Evolutionary conservation across 2,797 vertebrate species (phyloP).

Genomic region (Xiphophorus birchmanni): DNA sequence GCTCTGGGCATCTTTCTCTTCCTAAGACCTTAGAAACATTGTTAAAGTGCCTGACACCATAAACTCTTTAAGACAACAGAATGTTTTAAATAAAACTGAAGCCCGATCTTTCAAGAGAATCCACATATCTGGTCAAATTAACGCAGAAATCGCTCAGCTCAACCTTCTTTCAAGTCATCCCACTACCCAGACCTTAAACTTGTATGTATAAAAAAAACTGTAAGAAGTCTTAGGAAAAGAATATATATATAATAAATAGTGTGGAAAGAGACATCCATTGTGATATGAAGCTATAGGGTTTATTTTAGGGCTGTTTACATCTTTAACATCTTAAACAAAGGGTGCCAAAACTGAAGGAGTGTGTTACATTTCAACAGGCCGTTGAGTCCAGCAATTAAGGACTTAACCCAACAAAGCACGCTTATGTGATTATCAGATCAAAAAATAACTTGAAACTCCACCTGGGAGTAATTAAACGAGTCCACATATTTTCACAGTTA

Average conservation of each 20-base stretch:
- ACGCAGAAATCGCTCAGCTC: not conserved
- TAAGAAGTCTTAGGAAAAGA: not conserved
- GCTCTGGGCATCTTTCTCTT: no score
- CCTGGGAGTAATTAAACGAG: not conserved
- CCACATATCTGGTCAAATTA: not conserved
- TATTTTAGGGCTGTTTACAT: not conserved
- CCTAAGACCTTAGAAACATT: no score
- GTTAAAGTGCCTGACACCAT: no score
- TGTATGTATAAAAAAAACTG: not conserved
- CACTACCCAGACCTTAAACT: not conserved
- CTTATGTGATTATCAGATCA: not conserved
- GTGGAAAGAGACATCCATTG: not conserved
- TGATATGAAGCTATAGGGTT: not conserved
- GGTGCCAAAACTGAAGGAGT: not conserved
- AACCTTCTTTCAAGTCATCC: not conserved
- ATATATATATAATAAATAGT: not conserved
- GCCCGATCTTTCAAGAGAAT: not conserved
- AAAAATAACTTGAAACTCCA: not conserved
- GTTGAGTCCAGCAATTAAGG: not conserved
- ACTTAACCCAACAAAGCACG: not conserved
- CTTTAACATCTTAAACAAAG: not conserved
- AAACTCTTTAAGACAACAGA: no score
- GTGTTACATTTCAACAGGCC: not conserved
- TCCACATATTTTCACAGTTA: slow-evolving; percentile 3
- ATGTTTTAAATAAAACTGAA: not conserved